Base-by-base conservation (phyloP, 2,113 vertebrate genomes). In the Willisornis vidua region DNA sequence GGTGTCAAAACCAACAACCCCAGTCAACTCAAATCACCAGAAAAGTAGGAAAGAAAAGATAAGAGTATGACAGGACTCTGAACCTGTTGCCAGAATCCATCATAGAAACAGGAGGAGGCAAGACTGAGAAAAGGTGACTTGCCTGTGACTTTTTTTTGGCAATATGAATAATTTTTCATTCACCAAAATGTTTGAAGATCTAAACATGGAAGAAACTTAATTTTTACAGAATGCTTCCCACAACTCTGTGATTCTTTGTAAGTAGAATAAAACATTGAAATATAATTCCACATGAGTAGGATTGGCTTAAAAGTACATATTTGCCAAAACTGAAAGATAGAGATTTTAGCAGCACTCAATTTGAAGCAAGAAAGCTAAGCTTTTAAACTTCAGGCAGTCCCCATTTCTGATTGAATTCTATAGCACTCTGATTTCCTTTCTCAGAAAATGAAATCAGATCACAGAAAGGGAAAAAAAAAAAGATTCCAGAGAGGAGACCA, bases 401-500 rank as follows among this genome's bases (percentile, higher is more conserved):
- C 85, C 80, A 94, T 94, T 97, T 94, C 91, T 97, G 85, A 96
- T 97, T 97, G 87, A 96, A 97, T 97, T 97, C 73, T 97, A 78
- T 73, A 88, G 82, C 90, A 89, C 65, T 93, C 78, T 65, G 76
- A 97, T 98, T 98, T 97, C 85, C 95, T 94, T 97, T 97, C 87
- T 87, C 93, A 96, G 97, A 98, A 97, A 97, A 97, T 92, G 96
- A 98, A 98, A 98, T 96, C 96, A 97, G 93, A 97, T 97, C 97
- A 97, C 94, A 97, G 97, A 97, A 97, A 92, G 55, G 37, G 33
- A 79, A 95, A 93, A 82, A 51, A 51, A 93, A 93, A 94, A 87
- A 81, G 52, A 96, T 95, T 89, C 93, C 91, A 97, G 87, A 93
- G 87, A 97, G 84, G 51, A 96, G 63, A 61, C 90, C 90, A 97